Conservation (phyloP, 2,888 invertebrate genomes). For the Gymnosoma rotundatum region DNA sequence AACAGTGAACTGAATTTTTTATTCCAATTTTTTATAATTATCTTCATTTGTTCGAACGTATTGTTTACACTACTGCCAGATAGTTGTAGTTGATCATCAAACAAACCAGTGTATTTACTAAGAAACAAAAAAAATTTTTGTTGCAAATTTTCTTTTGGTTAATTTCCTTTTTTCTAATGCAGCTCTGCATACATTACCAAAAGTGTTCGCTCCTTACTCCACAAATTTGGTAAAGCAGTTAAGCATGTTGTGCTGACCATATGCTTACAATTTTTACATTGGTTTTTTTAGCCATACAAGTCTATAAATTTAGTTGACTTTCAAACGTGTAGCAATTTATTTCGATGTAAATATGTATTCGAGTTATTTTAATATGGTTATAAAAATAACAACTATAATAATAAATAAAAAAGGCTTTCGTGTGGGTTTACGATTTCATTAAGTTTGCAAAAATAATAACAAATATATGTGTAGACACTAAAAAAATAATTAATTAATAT, state of each 20-base stretch:
- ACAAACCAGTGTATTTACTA: too few species aligned
- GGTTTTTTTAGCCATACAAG: constrained; percentile 28
- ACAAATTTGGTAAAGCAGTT: constrained; percentile 30
- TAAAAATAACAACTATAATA: neutral
- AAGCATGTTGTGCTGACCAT: constrained; percentile 33
- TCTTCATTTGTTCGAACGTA: too few species aligned
- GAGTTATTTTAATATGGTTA: constrained; percentile 37
- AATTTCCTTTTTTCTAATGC: neutral
- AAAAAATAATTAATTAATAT: too few species aligned
- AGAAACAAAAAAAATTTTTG: neutral
- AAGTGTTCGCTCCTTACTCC: constrained; percentile 9
- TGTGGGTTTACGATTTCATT: constrained; percentile 64
- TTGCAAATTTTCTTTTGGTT: neutral
- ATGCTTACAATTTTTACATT: neutral
- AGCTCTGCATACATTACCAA: constrained; percentile 32
- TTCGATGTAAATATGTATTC: constrained; percentile 8
- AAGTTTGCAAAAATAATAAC: constrained; percentile 25
- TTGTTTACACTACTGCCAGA: too few species aligned
- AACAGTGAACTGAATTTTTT: too few species aligned
- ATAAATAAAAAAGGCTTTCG: constrained; percentile 40
- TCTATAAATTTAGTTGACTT: constrained; percentile 44
- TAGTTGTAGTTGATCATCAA: too few species aligned
- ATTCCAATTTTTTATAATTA: too few species aligned
- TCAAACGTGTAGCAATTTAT: constrained; percentile 46
- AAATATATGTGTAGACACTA: constrained; percentile 4